Conservation (phyloP, 2,888 invertebrate genomes). For the Pachydiplax longipennis region DNA sequence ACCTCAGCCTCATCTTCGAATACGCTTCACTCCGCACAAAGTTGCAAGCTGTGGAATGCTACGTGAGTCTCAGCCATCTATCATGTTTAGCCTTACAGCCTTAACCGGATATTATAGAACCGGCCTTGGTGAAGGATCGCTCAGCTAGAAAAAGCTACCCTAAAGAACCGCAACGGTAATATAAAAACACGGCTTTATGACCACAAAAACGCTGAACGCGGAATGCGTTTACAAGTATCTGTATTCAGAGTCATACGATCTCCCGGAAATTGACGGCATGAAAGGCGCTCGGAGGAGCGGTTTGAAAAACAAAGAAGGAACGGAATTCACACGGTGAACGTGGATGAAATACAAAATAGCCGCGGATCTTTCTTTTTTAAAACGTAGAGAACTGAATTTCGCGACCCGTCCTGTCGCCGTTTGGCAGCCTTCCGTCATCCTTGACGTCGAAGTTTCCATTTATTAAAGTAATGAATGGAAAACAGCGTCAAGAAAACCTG, state of each 20-base stretch:
- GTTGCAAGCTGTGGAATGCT: neutral
- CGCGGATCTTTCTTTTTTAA: neutral
- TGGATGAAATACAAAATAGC: neutral
- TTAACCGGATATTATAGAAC: neutral
- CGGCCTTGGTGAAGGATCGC: constrained; percentile 8
- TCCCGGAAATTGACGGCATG: neutral
- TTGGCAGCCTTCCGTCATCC: neutral
- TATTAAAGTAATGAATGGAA: neutral
- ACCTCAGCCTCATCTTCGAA: too few species aligned
- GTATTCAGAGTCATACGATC: neutral
- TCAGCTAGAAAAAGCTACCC: neutral
- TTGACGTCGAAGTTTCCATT: neutral
- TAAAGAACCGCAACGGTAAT: constrained; percentile 1
- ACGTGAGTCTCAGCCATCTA: neutral
- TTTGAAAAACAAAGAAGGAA: neutral
- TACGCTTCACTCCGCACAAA: too few species aligned
- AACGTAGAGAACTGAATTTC: neutral
- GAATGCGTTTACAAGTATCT: neutral
- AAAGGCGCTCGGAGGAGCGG: neutral
- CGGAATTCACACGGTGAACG: neutral
- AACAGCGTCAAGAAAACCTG: neutral
- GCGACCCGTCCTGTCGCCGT: neutral
- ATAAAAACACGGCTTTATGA: neutral
- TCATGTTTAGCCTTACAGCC: neutral
- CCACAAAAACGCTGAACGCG: neutral